Percentiles rank a stretch among this genome's conserved stretches.
These are phyloP conservation scores for Megalops atlanticus DNA, from an alignment of 2,113 vertebrate genomes.

Conservation along the genomic window DNA sequence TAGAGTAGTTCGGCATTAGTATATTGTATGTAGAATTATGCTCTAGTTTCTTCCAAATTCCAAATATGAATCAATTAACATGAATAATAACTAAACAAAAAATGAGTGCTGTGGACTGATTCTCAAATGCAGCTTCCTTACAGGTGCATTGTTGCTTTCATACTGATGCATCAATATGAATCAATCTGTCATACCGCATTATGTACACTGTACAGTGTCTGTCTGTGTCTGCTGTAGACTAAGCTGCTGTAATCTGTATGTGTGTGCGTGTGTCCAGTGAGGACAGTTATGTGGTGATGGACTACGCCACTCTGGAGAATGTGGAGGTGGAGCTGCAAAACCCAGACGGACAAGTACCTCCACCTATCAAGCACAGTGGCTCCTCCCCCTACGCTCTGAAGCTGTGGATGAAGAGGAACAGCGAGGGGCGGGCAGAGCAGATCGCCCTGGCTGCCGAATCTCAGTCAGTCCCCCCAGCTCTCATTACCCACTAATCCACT, in stretches of 20 bases:
- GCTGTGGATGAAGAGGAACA: slow-evolving; percentile 82
- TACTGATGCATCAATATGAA: too few species aligned
- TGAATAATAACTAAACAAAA: too few species aligned
- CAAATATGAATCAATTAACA: too few species aligned
- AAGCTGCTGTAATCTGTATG: slow-evolving; percentile 16
- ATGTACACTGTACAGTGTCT: too few species aligned
- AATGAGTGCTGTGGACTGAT: too few species aligned
- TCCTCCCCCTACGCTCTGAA: slow-evolving; percentile 65
- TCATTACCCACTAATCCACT: background rate
- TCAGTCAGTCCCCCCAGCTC: slow-evolving; percentile 68
- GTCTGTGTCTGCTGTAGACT: background rate
- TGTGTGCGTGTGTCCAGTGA: slow-evolving; percentile 67
- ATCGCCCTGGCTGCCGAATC: slow-evolving; percentile 77
- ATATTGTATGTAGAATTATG: too few species aligned
- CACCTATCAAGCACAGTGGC: slow-evolving; percentile 48
- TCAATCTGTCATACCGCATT: too few species aligned
- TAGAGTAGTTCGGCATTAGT: too few species aligned
- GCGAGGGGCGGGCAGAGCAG: slow-evolving; percentile 77
- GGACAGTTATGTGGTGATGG: slow-evolving; percentile 83
- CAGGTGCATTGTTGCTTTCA: too few species aligned
- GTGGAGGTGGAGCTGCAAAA: slow-evolving; percentile 70
- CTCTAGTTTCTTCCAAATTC: too few species aligned
- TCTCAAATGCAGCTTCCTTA: too few species aligned
- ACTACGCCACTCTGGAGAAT: slow-evolving; percentile 83
- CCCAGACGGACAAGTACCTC: slow-evolving; percentile 43